These are phyloP conservation scores for Poecilia gillii DNA, from an alignment of 2,797 vertebrate genomes.

Conservation along the genomic window DNA sequence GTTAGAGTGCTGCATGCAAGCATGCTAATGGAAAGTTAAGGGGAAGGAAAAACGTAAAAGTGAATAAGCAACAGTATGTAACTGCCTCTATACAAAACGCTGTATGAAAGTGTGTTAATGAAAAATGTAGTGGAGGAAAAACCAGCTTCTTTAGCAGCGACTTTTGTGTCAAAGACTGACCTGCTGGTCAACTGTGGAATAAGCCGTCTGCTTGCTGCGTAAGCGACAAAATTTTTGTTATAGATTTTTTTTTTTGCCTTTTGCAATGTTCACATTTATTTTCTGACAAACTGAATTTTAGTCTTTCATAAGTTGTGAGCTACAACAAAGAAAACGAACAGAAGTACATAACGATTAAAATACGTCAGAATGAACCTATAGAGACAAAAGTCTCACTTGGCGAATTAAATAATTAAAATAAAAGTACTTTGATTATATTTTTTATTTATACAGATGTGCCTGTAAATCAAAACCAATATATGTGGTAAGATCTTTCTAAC, in stretches of 20 bases:
- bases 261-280: background rate
- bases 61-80: background rate
- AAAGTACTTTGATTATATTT: background rate
- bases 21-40: background rate
- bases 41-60: background rate
- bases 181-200: background rate
- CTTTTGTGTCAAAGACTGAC: background rate
- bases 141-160: background rate
- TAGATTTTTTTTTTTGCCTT: background rate
- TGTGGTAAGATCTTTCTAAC: conserved; percentile 12
- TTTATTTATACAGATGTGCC: conserved; percentile 1
- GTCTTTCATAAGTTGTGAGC: background rate
- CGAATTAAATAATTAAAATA: background rate
- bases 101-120: background rate
- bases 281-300: background rate
- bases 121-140: background rate
- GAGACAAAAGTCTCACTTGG: background rate
- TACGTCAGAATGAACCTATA: background rate
- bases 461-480: conserved; percentile 39
- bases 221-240: background rate
- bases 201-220: background rate
- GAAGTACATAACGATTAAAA: background rate
- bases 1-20: background rate
- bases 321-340: background rate
- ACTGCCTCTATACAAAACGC: background rate